phyloP scores from a whole-genome alignment of 1,140 invertebrate species.

The Melanaphis sacchari region DNA sequence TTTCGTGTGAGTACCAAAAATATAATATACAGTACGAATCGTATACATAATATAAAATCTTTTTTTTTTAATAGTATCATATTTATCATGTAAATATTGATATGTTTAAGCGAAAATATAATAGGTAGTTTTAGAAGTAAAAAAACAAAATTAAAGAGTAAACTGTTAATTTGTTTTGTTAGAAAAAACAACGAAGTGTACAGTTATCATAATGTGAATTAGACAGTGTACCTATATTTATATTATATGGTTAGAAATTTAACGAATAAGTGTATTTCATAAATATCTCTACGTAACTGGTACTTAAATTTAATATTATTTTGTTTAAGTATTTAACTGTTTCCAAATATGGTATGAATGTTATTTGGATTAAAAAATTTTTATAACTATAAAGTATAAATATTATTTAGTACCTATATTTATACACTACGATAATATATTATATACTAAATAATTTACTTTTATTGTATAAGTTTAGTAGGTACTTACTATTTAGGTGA shows the following conservation, averaged over 20 bases:
- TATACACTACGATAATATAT: not conserved
- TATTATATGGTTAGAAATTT: not conserved
- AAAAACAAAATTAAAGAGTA: not conserved
- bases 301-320: not conserved
- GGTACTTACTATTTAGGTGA: not conserved
- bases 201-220: not conserved
- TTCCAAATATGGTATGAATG: not conserved
- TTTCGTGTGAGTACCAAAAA: not conserved
- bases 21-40: not conserved
- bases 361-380: not conserved
- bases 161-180: not conserved
- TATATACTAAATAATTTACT: not conserved
- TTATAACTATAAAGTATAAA: not conserved
- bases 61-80: not conserved
- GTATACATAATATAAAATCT: not conserved
- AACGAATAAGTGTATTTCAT: not conserved
- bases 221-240: not conserved
- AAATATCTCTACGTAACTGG: not conserved
- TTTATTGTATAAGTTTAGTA: conserved; percentile 1
- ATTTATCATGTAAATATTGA: not conserved
- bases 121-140: not conserved
- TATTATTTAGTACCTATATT: conserved; percentile 1
- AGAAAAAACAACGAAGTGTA: not conserved
- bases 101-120: not conserved
- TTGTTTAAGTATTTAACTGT: not conserved